Evolutionary conservation across 2,797 vertebrate genomes (phyloP).

Genomic region (Catamblyrhynchus diadema): DNA sequence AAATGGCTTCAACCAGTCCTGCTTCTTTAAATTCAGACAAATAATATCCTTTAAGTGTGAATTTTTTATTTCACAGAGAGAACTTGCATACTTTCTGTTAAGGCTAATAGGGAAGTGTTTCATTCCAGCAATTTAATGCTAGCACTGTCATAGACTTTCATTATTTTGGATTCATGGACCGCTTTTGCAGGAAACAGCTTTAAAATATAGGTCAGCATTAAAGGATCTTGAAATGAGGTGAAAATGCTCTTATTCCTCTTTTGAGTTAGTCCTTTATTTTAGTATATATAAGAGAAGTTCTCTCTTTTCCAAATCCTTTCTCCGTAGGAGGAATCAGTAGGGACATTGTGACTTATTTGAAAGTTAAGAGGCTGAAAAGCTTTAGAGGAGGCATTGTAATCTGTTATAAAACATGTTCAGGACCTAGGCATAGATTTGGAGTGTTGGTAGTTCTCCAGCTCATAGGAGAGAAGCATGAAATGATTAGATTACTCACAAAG

Average conservation of each 20-base stretch:
- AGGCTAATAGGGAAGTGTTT: background rate
- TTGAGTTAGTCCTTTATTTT: constrained; percentile 12
- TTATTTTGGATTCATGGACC: background rate
- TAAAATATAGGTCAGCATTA: constrained; percentile 30
- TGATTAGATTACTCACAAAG: background rate
- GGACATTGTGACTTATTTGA: background rate
- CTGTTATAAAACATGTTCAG: constrained; percentile 8
- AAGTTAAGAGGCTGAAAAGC: constrained; percentile 29
- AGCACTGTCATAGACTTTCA: background rate
- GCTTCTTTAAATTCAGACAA: background rate
- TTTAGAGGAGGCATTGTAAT: constrained; percentile 17
- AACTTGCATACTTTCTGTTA: background rate
- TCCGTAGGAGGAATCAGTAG: background rate
- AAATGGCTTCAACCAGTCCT: background rate
- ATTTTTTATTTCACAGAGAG: background rate
- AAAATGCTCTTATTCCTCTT: constrained; percentile 8
- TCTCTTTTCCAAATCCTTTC: constrained; percentile 39
- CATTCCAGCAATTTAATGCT: background rate
- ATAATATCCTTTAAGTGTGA: background rate
- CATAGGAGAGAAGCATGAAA: background rate
- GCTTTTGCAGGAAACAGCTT: constrained; percentile 2
- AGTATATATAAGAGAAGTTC: background rate
- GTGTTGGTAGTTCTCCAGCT: background rate
- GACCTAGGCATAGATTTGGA: background rate
- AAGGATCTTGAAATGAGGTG: constrained; percentile 5